Conservation (phyloP, 2,797 vertebrate species). For the Lemur catta region DNA sequence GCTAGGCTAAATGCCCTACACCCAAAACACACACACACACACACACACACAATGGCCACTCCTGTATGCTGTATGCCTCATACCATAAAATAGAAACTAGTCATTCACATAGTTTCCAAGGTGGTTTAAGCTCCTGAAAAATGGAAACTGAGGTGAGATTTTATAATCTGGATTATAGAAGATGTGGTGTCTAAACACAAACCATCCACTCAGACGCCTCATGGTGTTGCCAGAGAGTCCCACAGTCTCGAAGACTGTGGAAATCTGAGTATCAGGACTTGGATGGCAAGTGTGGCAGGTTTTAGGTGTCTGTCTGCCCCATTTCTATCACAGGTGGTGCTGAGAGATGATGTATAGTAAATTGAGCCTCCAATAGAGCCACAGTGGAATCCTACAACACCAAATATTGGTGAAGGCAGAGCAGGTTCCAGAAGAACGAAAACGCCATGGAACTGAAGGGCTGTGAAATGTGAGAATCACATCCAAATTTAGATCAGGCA, state of each 20-base stretch:
- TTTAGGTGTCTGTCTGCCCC: not conserved
- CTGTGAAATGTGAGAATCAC: not conserved
- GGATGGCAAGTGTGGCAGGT: not conserved
- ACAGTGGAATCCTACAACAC: not conserved
- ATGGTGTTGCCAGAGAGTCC: not conserved
- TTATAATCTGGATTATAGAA: not conserved
- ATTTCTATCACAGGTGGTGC: not conserved
- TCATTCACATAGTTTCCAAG: not conserved
- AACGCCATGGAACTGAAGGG: not conserved
- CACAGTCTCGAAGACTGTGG: not conserved
- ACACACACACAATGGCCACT: not conserved
- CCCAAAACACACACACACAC: not conserved
- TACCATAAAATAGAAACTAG: not conserved
- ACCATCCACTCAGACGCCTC: not conserved
- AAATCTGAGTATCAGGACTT: not conserved
- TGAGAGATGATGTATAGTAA: not conserved
- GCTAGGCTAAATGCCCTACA: not conserved
- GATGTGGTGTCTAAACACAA: not conserved
- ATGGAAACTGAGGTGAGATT: not conserved
- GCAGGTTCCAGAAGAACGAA: not conserved
- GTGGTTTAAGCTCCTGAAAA: not conserved
- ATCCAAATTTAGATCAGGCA: not conserved
- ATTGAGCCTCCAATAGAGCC: not conserved
- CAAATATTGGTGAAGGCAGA: not conserved
- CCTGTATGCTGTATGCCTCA: not conserved